Evolutionary conservation across 2,888 invertebrate genomes (phyloP), one percentile per base, ranked within the genome.

Genomic region (Agrochola lota): DNA sequence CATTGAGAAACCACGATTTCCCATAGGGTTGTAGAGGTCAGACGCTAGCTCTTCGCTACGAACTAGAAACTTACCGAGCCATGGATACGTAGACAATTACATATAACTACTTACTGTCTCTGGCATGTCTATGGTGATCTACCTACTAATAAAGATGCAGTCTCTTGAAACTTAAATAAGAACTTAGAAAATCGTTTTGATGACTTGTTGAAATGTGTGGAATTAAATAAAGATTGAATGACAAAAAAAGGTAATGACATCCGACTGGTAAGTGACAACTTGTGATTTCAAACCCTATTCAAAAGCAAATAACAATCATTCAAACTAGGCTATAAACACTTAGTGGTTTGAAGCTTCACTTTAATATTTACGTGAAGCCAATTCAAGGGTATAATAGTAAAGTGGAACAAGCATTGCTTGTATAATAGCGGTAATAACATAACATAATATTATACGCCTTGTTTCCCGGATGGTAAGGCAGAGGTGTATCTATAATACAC

Each of bases 11-110:
- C 68, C 68, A 49, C 79, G 74, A 79, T 83, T 83, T 83, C 82
- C 55, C 82, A 69, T 69, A 71, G 83, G 82, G 79, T 83, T 71
- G 83, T 40, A 1, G 71, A 71, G 82, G 82, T 83, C 79, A 83
- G 68, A 62, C 30, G 49, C 57, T 62, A 78, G 83, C 43, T 49
- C 49, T 73, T 62, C 1, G 66, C 60, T 9, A 64, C 63, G 35
- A 66, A 79, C 83, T 83, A 83, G 82, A 83, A 83, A 83, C 71
- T 83, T 46, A 76, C 71, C 40, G 26, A 11, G 23, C 20, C 64
- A 20, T 35, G 15, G 35, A 46, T 55, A 64, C 7, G 15, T 35
- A 49, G 30, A 64, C 23, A 70, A 55, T 64, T 23, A 49, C 5
- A 30, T 46, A 17, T 20, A 69, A 55, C 26, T 26, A 26, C 49